phyloP scores from a whole-genome alignment of 2,888 invertebrate species.

The Ophioninae sp. region DNA sequence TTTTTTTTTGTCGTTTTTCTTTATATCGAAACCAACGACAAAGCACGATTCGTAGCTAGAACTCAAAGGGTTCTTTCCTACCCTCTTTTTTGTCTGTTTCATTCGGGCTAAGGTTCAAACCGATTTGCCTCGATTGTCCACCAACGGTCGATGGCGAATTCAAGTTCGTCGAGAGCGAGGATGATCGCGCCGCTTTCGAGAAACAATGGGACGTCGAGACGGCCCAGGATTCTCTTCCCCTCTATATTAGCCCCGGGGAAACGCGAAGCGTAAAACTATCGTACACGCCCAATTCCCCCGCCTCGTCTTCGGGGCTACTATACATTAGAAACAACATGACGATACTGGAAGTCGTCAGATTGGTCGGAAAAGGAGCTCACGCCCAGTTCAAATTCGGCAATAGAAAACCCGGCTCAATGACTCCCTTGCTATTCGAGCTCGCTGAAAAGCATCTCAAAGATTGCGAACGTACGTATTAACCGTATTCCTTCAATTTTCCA shows the following conservation, averaged over 20 bases:
- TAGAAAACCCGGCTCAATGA: slow-evolving; percentile 89
- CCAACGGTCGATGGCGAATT: slow-evolving; percentile 76
- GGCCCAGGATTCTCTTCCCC: slow-evolving; percentile 73
- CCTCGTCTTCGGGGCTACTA: slow-evolving; percentile 76
- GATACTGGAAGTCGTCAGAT: slow-evolving; percentile 91
- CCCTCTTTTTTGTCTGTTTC: background rate
- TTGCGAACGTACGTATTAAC: slow-evolving; percentile 82
- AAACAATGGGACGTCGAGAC: slow-evolving; percentile 72
- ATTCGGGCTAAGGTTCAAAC: slow-evolving; percentile 73
- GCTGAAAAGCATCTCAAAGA: slow-evolving; percentile 85
- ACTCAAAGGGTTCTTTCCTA: background rate
- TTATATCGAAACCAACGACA: background rate
- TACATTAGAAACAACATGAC: slow-evolving; percentile 92
- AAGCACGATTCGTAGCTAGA: background rate
- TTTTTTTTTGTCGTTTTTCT: background rate
- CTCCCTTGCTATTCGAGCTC: slow-evolving; percentile 91
- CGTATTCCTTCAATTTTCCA: background rate
- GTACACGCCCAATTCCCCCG: slow-evolving; percentile 74
- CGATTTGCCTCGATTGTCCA: slow-evolving; percentile 73
- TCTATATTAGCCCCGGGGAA: slow-evolving; percentile 75
- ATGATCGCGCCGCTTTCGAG: slow-evolving; percentile 71
- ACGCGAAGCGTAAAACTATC: slow-evolving; percentile 73
- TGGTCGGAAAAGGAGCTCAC: slow-evolving; percentile 92
- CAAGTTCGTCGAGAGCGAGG: slow-evolving; percentile 69
- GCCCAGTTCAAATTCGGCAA: slow-evolving; percentile 95